Base-by-base conservation (phyloP, 1,140 invertebrate species). In the Trachymyrmex septentrionalis region DNA sequence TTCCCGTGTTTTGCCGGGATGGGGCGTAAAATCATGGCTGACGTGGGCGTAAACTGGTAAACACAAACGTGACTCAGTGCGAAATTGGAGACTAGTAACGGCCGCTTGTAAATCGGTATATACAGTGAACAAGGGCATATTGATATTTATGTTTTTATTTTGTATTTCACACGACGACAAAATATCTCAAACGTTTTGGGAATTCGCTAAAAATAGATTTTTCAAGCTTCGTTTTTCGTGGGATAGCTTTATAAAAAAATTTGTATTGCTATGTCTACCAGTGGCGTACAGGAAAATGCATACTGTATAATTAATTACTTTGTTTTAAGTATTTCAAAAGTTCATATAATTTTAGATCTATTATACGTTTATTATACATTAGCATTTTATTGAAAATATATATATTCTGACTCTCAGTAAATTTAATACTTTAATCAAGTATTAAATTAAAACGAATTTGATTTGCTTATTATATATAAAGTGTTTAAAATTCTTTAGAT, bases 31-130 rank as follows among this genome's bases (percentile, higher is more conserved):
- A 84, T 84, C 80, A 84, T 84, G 80, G 67, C 80, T 84, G 80
- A 84, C 80, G 80, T 84, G 80, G 69, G 80, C 80, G 80, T 84
- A 84, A 84, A 84, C 80, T 84, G 55, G 55, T 84, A 84, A 84
- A 84, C 80, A 84, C 80, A 84, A 84, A 84, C 80, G 80, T 84
- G 80, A 84, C 80, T 84, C 80, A 61, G 80, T 75, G 57, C 67
- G 55, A 84, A 84, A 84, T 84, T 84, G 80, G 80, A 84, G 80
- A 61, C 69, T 71, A 50, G 80, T 75, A 84, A 84, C 55, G 55
- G 69, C 69, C 80, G 69, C 80, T 84, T 84, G 80, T 84, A 84
- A 84, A 84, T 84, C 80, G 69, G 38, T 84, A 84, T 50, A 73
- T 84, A 84, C 55, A 61, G 4, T 0, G 55, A 34, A 84, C 80